Evolutionary conservation across 2,113 vertebrate genomes (phyloP), one percentile per base, ranked within the genome.

Genomic region (Trematocara variabile): DNA sequence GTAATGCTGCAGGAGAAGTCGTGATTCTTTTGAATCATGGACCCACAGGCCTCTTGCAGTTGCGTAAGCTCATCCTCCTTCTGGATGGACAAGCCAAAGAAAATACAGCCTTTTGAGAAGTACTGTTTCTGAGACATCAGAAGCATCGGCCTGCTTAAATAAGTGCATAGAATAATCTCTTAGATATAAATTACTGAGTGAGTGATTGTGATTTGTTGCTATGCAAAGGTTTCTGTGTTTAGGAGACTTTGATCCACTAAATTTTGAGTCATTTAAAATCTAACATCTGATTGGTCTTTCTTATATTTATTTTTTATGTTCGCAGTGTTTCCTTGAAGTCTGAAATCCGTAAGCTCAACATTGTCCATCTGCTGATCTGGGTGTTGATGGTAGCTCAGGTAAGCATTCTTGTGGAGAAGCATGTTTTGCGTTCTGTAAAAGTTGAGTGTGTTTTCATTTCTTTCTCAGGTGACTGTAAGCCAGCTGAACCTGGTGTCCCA

Each of bases 281-380:
- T 73, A 30, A 33, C 2, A 7, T 33, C 25, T 12, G 41, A 48
- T 30, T 30, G 70, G 44, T 50, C 1, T 44, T 46, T 70, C 13
- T 25, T 70, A 16, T 70, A 9, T 70, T 46, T 65, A 16, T 58
- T 58, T 33, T 39, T 20, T 39, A 7, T 12, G 58, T 37, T 37
- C 95, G 99, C 96, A 99, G 99, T 1, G 98, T 98, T 46, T 94
- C 98, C 1, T 96, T 99, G 87, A 99, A 99, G 95, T 97, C 97
- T 3, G 98, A 99, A 95, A 97, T 99, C 91, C 97, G 97, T 90
- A 99, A 99, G 91, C 96, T 99, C 92, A 99, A 98, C 96, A 97
- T 98, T 22, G 96, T 97, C 11, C 98, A 99, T 37, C 84, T 98
- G 84, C 89, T 96, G 54, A 80, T 98, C 77, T 99, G 98, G 98